Conservation (phyloP, 1,140 invertebrate genomes). For the Cotesia typhae region DNA sequence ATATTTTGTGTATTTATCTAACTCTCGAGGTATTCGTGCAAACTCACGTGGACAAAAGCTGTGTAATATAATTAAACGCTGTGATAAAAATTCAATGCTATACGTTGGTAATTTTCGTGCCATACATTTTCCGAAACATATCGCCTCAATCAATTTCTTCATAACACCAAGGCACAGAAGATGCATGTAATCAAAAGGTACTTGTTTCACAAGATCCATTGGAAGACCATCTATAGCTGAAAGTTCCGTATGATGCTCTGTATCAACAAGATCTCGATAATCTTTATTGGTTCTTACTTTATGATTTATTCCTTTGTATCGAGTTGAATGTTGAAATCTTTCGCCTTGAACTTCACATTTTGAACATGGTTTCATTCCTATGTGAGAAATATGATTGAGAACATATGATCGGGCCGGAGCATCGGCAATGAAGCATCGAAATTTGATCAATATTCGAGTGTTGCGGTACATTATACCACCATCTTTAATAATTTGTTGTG, state of each 20-base stretch:
- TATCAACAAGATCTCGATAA: conserved; percentile 24
- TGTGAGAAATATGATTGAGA: too few species aligned
- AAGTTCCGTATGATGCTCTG: conserved; percentile 18
- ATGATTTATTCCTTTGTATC: conserved; percentile 21
- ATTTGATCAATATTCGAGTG: conserved; percentile 23
- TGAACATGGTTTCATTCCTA: conserved; percentile 34
- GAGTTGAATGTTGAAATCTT: background rate
- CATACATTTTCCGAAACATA: too few species aligned
- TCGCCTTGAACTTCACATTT: conserved; percentile 37
- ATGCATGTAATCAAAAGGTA: too few species aligned
- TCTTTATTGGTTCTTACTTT: conserved; percentile 36
- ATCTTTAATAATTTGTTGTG: conserved; percentile 9
- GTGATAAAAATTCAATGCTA: too few species aligned
- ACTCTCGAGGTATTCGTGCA: too few species aligned
- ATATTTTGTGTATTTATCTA: conserved; percentile 50
- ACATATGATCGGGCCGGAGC: conserved; percentile 35
- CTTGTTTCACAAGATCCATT: background rate
- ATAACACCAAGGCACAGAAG: too few species aligned
- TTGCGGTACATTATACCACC: conserved; percentile 30
- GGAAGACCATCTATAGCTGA: conserved; percentile 22
- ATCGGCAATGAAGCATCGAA: conserved; percentile 40
- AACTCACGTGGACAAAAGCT: conserved; percentile 40
- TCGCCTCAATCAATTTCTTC: too few species aligned
- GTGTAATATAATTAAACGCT: conserved; percentile 5
- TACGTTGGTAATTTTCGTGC: too few species aligned